These are phyloP conservation scores for Rugalucina vietnamica DNA, from an alignment of 2,888 invertebrate genomes.

Conservation along the genomic window DNA sequence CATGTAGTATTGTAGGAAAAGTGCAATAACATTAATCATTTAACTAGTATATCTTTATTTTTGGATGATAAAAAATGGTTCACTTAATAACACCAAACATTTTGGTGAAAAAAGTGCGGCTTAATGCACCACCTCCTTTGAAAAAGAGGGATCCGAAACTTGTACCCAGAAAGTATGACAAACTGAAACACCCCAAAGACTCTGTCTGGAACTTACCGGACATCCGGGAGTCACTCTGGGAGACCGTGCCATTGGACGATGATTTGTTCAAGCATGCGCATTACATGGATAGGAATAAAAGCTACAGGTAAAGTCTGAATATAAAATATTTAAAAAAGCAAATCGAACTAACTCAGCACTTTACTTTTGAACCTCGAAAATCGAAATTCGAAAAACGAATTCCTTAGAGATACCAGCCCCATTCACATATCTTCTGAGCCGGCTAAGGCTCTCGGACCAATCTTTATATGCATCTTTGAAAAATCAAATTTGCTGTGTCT, in stretches of 20 bases:
- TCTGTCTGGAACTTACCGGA: slow-evolving; percentile 60
- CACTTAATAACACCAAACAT: slow-evolving; percentile 44
- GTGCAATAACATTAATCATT: too few species aligned
- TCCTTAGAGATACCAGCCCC: too few species aligned
- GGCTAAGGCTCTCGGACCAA: too few species aligned
- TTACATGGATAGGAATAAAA: slow-evolving; percentile 62
- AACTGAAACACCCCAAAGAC: slow-evolving; percentile 54
- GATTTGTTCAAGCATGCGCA: slow-evolving; percentile 58
- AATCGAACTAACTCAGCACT: too few species aligned
- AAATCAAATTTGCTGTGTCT: too few species aligned
- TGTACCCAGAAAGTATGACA: slow-evolving; percentile 34
- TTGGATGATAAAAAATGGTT: neutral
- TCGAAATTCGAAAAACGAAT: too few species aligned
- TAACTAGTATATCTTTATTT: too few species aligned
- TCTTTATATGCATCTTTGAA: too few species aligned
- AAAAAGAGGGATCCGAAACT: neutral
- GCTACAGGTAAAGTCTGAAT: slow-evolving; percentile 60
- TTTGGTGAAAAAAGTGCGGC: slow-evolving; percentile 47
- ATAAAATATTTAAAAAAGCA: too few species aligned
- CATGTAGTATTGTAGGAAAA: too few species aligned
- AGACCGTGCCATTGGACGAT: slow-evolving; percentile 59
- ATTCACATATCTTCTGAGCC: too few species aligned
- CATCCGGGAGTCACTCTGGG: slow-evolving; percentile 55
- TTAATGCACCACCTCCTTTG: slow-evolving; percentile 12
- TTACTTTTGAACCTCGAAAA: too few species aligned